Conservation (phyloP, 2,113 vertebrate genomes). For the Mus pahari region DNA sequence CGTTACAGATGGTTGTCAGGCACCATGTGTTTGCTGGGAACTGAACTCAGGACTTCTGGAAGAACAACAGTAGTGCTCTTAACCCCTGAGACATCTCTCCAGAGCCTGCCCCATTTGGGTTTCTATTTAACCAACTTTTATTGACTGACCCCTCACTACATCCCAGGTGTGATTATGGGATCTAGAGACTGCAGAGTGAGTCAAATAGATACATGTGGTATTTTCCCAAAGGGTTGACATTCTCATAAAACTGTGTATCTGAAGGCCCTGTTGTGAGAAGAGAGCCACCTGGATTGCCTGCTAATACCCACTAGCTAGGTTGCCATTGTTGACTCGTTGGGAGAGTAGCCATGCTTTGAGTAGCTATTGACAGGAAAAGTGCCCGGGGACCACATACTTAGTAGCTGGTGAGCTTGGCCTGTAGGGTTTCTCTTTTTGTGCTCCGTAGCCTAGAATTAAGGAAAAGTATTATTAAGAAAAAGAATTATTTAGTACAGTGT, state of each 20-base stretch:
- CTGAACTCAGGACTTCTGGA: too few species aligned
- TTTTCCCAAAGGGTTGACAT: not conserved
- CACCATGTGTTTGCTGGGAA: too few species aligned
- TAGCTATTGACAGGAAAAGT: not conserved
- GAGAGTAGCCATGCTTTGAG: not conserved
- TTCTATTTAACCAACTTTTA: not conserved
- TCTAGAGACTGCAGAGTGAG: not conserved
- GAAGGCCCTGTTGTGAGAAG: not conserved
- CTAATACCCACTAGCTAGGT: not conserved
- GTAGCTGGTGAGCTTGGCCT: not conserved
- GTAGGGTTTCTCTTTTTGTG: not conserved
- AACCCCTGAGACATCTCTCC: too few species aligned
- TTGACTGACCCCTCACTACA: not conserved
- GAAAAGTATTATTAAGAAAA: not conserved
- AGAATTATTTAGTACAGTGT: not conserved
- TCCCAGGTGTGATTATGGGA: not conserved
- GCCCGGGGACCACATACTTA: not conserved
- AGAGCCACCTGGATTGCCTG: not conserved
- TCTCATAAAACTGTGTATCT: not conserved
- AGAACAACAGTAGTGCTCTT: too few species aligned
- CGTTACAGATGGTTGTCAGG: too few species aligned
- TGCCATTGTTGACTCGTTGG: not conserved
- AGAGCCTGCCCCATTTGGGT: not conserved
- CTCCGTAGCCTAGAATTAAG: not conserved
- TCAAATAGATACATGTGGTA: not conserved